Base-by-base conservation (phyloP, 2,888 invertebrate genomes). In the Orthonychiurus folsomi region DNA sequence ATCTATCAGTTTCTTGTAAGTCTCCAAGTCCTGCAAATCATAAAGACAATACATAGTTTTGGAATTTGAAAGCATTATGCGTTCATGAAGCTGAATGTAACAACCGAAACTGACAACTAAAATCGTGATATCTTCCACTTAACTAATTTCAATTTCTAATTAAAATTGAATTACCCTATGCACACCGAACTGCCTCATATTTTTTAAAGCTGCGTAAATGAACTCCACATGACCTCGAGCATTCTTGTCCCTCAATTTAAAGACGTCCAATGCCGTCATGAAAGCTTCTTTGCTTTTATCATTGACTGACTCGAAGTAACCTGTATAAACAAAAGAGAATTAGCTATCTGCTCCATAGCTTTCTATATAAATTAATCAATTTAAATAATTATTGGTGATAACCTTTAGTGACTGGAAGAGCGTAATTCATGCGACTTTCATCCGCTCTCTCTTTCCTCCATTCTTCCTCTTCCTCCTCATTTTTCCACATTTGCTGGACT, bases 181-280 rank as follows among this genome's bases (percentile, higher is more conserved):
- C 0, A 95, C 92, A 0, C 89, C 89, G 78, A 89, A 96, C 62
- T 87, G 87, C 69, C 89, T 84, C 90, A 99, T 90, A 74, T 88
- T 84, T 61, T 85, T 85, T 66, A 97, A 77, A 0, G 95, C 94
- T 0, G 89, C 85, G 75, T 90, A 87, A 72, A 99, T 92, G 78
- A 99, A 99, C 74, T 95, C 93, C 0, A 93, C 91, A 76, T 94
- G 92, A 53, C 93, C 93, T 64, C 89, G 81, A 66, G 89, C 81
- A 73, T 86, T 83, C 0, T 81, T 81, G 71, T 86, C 86, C 52
- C 83, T 81, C 27, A 81, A 81, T 72, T 85, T 81, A 75, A 89
- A 96, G 66, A 87, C 83, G 71, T 86, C 84, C 60, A 93, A 80
- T 77, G 87, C 85, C 65, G 86, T 82, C 57, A 89, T 74, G 75